Evolutionary conservation across 2,113 vertebrate genomes (phyloP).

Genomic region (Megalops atlanticus): DNA sequence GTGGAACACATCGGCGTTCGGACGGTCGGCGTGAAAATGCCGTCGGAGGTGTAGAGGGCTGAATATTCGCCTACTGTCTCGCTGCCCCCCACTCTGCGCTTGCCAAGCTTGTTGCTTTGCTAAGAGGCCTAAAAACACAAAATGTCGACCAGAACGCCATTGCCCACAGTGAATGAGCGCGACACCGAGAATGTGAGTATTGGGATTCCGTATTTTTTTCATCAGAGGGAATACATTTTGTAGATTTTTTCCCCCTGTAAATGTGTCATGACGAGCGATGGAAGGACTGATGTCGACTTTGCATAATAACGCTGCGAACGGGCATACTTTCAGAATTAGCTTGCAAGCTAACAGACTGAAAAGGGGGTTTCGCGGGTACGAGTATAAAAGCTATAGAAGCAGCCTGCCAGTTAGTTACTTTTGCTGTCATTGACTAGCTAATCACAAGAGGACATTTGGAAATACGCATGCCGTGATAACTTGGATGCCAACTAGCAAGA

Average conservation of each 20-base stretch:
- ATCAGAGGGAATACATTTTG: neutral
- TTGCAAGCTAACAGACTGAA: conserved; percentile 13
- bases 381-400: neutral
- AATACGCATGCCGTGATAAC: neutral
- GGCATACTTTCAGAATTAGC: neutral
- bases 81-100: conserved; percentile 41
- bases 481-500: neutral
- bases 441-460: neutral
- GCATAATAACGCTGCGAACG: conserved; percentile 4
- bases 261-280: conserved; percentile 9
- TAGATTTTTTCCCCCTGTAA: neutral
- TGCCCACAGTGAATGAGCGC: conserved; percentile 85
- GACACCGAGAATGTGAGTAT: conserved; percentile 84
- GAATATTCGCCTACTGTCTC: conserved; percentile 50
- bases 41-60: conserved; percentile 65
- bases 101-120: conserved; percentile 40
- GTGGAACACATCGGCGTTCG: conserved; percentile 56
- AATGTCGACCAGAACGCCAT: conserved; percentile 86
- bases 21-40: conserved; percentile 32
- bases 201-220: neutral
- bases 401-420: neutral
- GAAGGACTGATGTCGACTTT: conserved; percentile 2
- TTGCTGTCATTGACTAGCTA: neutral
- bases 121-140: conserved; percentile 62
- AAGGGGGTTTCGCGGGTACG: conserved; percentile 1